Base-by-base conservation (phyloP, 2,113 vertebrate species). In the Colaptes auratus region DNA sequence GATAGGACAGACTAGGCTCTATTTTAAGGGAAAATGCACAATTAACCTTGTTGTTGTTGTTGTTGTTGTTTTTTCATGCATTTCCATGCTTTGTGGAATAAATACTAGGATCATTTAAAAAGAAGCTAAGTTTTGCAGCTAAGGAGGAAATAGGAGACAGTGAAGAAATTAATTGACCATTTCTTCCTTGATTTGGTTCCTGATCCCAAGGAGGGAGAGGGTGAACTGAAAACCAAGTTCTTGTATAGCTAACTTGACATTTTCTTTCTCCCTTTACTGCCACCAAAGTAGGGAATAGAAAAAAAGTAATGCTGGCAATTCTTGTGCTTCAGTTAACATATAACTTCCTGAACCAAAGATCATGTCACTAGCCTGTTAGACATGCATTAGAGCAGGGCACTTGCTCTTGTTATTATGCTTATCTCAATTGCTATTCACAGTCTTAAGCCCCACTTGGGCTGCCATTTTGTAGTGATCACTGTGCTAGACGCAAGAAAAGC, bases 401-500 rank as follows among this genome's bases (percentile, higher is more conserved):
- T 77, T 83, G 52, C 15, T 82, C 88, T 75, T 83, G 52, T 91
- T 86, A 72, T 81, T 86, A 77, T 56, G 16, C 39, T 88, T 83
- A 78, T 78, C 18, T 76, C 39, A 79, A 83, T 84, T 81, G 66
- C 48, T 89, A 69, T 83, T 91, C 72, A 94, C 21, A 69, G 30
- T 81, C 79, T 82, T 60, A 75, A 97, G 61, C 61, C 67, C 89
- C 56, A 44, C 72, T 77, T 44, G 0, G 7, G 58, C 39, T 94
- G 58, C 85, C 88, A 90, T 95, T 92, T 93, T 95, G 78, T 65
- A 61, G 64, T 31, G 42, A 75, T 92, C 63, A 3, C 60, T 48
- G 58, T 81, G 75, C 72, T 95, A 92, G 92, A 89, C 28, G 1
- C 69, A 88, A 53, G 52, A 93, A 86, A 82, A 95, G 61, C 82